Evolutionary conservation across 2,113 vertebrate genomes (phyloP).

Genomic region (Alosa alosa): DNA sequence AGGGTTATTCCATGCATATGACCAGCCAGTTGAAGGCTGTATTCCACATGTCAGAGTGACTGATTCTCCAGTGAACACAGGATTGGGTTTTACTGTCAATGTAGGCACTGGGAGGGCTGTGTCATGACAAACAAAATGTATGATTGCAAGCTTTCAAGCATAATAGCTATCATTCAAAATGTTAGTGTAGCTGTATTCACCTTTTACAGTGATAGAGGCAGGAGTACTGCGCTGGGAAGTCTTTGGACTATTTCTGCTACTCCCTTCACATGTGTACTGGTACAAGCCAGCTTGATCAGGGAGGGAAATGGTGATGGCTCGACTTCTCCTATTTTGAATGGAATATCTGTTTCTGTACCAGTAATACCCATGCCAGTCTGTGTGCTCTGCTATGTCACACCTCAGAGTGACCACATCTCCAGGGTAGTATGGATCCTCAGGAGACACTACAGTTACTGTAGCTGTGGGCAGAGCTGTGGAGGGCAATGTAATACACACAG

Average conservation of each 20-base stretch:
- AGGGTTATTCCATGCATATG: slow-evolving; percentile 1
- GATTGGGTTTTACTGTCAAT: neutral
- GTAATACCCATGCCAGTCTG: no score
- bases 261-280: no score
- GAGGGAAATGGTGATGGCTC: no score
- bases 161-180: no score
- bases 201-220: no score
- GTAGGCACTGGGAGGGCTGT: neutral
- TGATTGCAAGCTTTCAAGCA: neutral
- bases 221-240: no score
- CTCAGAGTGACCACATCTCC: slow-evolving; percentile 17
- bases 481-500: neutral
- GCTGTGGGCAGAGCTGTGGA: slow-evolving; percentile 12
- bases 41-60: slow-evolving; percentile 21
- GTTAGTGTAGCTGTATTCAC: no score
- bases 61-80: slow-evolving; percentile 27
- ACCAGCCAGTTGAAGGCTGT: neutral
- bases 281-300: no score
- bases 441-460: neutral
- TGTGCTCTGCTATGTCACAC: neutral
- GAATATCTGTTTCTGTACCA: no score
- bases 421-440: neutral
- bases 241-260: no score
- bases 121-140: neutral
- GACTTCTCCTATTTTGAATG: no score